Conservation (phyloP, 30 jellyfish, hydroid and myxozoan genomes). For the Calvadosia cruxmelitensis region DNA sequence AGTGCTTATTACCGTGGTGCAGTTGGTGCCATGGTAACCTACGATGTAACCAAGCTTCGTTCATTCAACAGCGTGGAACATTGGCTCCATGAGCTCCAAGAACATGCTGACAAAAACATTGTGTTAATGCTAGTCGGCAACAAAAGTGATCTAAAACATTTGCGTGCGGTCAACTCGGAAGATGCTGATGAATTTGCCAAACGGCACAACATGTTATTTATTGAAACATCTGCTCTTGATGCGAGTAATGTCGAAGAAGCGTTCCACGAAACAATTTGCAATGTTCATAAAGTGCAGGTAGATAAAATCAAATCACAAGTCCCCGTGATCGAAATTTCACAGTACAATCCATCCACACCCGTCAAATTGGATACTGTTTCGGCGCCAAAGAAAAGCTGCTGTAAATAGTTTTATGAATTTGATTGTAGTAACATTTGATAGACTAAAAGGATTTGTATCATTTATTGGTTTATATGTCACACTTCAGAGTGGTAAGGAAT, state of each 20-base stretch:
- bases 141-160: slow-evolving; percentile 76
- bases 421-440: too few species aligned
- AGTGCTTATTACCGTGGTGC: slow-evolving; percentile 98
- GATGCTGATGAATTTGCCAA: slow-evolving; percentile 94
- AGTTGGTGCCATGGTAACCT: slow-evolving; percentile 92
- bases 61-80: slow-evolving; percentile 70
- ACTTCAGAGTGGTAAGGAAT: too few species aligned
- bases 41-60: slow-evolving; percentile 77
- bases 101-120: slow-evolving; percentile 83
- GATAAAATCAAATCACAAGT: slow-evolving; percentile 39
- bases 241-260: slow-evolving; percentile 92
- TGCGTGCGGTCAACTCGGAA: slow-evolving; percentile 89
- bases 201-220: slow-evolving; percentile 70
- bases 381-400: neutral
- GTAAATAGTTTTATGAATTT: too few species aligned
- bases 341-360: neutral
- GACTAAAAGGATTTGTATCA: too few species aligned
- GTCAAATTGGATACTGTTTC: neutral
- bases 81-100: slow-evolving; percentile 83
- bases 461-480: too few species aligned
- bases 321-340: neutral
- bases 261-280: slow-evolving; percentile 64
- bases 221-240: slow-evolving; percentile 96
- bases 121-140: slow-evolving; percentile 94
- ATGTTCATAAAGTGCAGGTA: slow-evolving; percentile 72